Percentiles rank a stretch among this genome's conserved stretches.
phyloP scores from a whole-genome alignment of 2,113 vertebrate species.

The Casuarius casuarius region DNA sequence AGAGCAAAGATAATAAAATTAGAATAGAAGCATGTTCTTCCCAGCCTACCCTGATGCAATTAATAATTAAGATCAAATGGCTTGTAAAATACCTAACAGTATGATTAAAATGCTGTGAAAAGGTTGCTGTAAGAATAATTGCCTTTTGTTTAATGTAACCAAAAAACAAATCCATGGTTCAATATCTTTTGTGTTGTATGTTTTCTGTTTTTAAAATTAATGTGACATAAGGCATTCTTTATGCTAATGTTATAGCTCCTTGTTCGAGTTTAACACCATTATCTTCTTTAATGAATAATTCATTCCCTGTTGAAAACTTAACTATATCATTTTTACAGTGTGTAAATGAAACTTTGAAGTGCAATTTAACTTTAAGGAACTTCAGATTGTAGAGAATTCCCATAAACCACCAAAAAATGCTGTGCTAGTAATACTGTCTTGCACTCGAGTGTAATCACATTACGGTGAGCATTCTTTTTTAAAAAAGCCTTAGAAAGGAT shows the following conservation, averaged over 20 bases:
- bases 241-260: slow-evolving; percentile 82
- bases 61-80: slow-evolving; percentile 70
- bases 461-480: slow-evolving; percentile 41
- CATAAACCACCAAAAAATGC: slow-evolving; percentile 72
- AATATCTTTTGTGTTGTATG: slow-evolving; percentile 66
- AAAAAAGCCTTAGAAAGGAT: background rate
- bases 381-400: slow-evolving; percentile 73
- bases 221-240: slow-evolving; percentile 76
- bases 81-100: slow-evolving; percentile 47
- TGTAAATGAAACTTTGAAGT: slow-evolving; percentile 82
- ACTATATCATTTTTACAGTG: slow-evolving; percentile 81
- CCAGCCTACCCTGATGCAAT: slow-evolving; percentile 25
- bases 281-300: slow-evolving; percentile 84
- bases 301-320: slow-evolving; percentile 80
- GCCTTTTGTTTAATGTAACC: slow-evolving; percentile 72
- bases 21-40: slow-evolving; percentile 11
- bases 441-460: slow-evolving; percentile 38
- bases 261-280: slow-evolving; percentile 76
- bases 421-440: slow-evolving; percentile 50
- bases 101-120: slow-evolving; percentile 65
- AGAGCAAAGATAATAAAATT: slow-evolving; percentile 32
- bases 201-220: slow-evolving; percentile 82
- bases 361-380: slow-evolving; percentile 80
- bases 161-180: slow-evolving; percentile 55
- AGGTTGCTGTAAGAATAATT: slow-evolving; percentile 69